phyloP scores from a whole-genome alignment of 2,113 vertebrate genomes.

The Heteronetta atricapilla region DNA sequence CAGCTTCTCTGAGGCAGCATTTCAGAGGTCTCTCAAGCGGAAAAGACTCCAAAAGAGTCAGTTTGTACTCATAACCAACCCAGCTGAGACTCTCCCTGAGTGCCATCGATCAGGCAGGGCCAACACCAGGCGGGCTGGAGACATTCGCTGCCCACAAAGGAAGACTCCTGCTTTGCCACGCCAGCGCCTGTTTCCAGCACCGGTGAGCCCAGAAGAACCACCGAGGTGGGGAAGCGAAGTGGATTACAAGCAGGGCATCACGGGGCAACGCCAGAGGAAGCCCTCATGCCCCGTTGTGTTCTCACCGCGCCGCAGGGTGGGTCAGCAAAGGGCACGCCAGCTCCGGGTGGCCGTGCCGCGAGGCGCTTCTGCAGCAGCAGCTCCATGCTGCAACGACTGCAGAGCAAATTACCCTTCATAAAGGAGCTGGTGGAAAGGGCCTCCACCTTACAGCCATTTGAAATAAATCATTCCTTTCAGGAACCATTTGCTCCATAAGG shows the following conservation, averaged over 20 bases:
- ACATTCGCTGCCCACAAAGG: not conserved
- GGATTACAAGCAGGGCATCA: not conserved
- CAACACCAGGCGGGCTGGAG: rapidly evolving
- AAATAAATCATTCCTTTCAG: not conserved
- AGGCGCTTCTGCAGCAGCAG: not conserved
- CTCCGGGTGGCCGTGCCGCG: not conserved
- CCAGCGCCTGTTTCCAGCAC: not conserved
- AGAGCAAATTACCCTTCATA: not conserved
- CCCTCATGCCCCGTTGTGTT: not conserved
- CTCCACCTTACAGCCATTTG: not conserved
- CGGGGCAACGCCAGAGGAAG: not conserved
- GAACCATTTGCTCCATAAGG: not conserved
- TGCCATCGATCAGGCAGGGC: not conserved
- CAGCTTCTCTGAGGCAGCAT: not conserved
- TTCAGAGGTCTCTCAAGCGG: not conserved
- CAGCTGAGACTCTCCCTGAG: not conserved
- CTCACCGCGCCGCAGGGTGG: not conserved
- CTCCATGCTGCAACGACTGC: not conserved
- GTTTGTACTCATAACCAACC: not conserved
- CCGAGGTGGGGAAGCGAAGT: no score
- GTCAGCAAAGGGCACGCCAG: not conserved
- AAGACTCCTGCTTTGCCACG: not conserved
- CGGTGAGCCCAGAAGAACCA: not conserved
- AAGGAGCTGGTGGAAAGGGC: not conserved
- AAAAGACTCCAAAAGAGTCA: no score